Base-by-base conservation (phyloP, 2,797 vertebrate genomes). In the Halcyon smyrnensis region DNA sequence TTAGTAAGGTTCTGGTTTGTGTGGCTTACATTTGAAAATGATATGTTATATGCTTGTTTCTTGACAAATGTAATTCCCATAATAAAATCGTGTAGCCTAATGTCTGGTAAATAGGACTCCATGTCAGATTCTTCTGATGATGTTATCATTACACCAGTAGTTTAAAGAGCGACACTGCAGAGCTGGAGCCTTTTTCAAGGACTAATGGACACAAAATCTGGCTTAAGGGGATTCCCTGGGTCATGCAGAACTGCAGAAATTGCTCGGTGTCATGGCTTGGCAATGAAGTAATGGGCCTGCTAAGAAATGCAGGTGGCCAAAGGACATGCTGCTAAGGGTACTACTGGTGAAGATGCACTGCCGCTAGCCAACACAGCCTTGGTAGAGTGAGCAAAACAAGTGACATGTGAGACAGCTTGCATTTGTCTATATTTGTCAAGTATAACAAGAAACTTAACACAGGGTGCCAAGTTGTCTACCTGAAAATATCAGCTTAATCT, bases 11-110 rank as follows among this genome's bases (percentile, higher is more conserved):
- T 81, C 50, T 81, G 45, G 23, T 74, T 57, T 1, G 4, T 41
- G 43, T 41, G 32, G 15, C 25, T 85, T 4, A 48, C 21, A 53
- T 87, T 68, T 75, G 67, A 21, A 83, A 87, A 74, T 25, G 9
- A 8, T 91, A 96, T 75, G 68, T 89, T 94, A 94, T 80, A 92
- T 64, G 70, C 50, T 91, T 97, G n/a, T 70, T 95, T 65, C 77
- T 92, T 87, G 41, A 96, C 79, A 91, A 63, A 53, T 34, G 8
- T 27, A 59, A 65, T 51, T 74, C 16, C 32, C 4, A 37, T 6
- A 62, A 36, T 70, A 56, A 76, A 81, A 70, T 9, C 1, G 1
- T 25, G 14, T 37, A 39, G 36, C 14, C 54, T 78, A 36, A 36
- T 51, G 15, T 32, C 73, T 59, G 56, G 41, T 60, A 77, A 69